Base-by-base conservation (phyloP, 2,797 vertebrate genomes). In the Threskiornis aethiopicus region DNA sequence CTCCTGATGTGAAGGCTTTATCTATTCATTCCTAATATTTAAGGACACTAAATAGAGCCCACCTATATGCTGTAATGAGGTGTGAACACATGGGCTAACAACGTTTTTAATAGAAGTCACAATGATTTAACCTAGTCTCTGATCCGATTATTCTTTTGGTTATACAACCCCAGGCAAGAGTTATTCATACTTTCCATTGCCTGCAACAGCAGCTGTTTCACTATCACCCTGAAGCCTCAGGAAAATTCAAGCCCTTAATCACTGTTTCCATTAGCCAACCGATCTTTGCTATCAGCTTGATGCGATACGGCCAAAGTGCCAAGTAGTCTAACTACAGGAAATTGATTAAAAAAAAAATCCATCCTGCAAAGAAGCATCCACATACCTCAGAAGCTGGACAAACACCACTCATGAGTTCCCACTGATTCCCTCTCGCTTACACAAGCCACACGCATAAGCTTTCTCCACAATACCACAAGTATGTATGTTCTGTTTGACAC, bases 131-230 rank as follows among this genome's bases (percentile, higher is more conserved):
- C 96, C 79, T 16, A 42, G 49, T 80, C 89, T 66, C 95, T 15
- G 20, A 94, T 94, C 94, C 35, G 17, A 81, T 97, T 88, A 55
- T 85, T 73, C 67, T 52, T 41, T 54, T 16, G 9, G 94, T 97
- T 96, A 88, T 66, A 87, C 96, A 96, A 90, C 87, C 91, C 94
- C 49, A 37, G 94, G 96, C 95, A 90, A 87, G 95, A 94, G 87
- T 91, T 91, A 93, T 42, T 98, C 97, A 97, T 70, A 96, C 94
- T 98, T 98, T 98, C 98, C 98, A 97, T 90, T 61, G 82, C 94
- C 54, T 54, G 89, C 58, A 41, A 80, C 44, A 91, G 96, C 98
- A 97, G 97, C 97, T 97, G 73, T 89, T 97, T 96, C 97, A 85
- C 87, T 97, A 96, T 98, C 97, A 95, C 93, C 91, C 82, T 41